A percentile compares a stretch with the other conserved stretches of the same genome.
Conservation (phyloP, 2,797 vertebrate species). For the Tiaroga cobitis region DNA sequence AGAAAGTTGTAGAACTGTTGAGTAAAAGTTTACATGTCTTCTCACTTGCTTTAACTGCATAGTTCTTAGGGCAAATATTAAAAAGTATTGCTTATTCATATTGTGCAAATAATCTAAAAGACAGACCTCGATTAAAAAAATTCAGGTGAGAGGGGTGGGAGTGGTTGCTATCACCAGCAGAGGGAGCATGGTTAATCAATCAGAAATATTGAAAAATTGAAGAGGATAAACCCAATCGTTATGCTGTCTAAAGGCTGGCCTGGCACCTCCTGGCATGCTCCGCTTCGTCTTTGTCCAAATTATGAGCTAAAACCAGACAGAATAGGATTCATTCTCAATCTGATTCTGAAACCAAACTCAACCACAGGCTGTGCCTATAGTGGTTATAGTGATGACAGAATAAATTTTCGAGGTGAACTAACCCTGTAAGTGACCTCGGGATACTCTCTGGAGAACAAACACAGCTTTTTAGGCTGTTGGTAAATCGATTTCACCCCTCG, state of each 20-base stretch:
- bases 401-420: not conserved
- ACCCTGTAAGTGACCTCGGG: conserved; percentile 20
- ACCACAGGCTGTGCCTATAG: not conserved
- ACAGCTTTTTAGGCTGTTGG: not conserved
- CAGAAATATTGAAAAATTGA: conserved; percentile 56
- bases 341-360: conserved; percentile 9
- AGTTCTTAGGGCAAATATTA: not conserved
- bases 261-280: not conserved
- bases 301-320: not conserved
- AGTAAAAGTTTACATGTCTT: not conserved
- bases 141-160: no score
- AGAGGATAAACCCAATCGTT: conserved; percentile 45
- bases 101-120: not conserved
- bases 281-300: not conserved
- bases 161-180: conserved; percentile 78
- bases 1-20: not conserved
- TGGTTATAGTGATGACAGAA: not conserved
- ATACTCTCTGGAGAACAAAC: conserved; percentile 21
- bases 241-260: conserved; percentile 20
- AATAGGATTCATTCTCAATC: not conserved
- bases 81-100: not conserved
- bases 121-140: not conserved
- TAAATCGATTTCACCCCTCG: not conserved
- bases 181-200: conserved; percentile 79
- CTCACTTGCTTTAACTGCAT: not conserved